These are phyloP conservation scores for Lepus europaeus DNA, from an alignment of 2,113 vertebrate species.

Conservation along the genomic window DNA sequence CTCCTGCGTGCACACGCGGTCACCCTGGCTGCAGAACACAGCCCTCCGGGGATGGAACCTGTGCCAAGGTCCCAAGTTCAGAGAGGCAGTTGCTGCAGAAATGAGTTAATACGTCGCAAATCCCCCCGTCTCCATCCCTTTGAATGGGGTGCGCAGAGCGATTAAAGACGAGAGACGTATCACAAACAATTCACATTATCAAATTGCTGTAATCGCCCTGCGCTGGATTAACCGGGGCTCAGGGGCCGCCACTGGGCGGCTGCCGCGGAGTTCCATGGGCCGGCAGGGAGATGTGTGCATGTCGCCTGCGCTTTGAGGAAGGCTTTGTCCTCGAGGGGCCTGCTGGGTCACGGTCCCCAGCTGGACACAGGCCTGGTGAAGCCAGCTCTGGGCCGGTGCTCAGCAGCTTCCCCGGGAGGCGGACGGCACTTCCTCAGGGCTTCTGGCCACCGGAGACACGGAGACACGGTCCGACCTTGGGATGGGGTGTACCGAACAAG, in stretches of 20 bases:
- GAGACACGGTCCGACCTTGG: not conserved
- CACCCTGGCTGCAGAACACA: too few species aligned
- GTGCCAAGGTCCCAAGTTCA: not conserved
- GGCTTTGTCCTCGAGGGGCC: not conserved
- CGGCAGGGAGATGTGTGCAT: not conserved
- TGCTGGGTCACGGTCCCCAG: not conserved
- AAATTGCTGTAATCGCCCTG: constrained; percentile 85
- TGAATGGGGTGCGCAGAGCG: constrained; percentile 82
- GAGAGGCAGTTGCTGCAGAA: constrained; percentile 68
- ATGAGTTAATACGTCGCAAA: constrained; percentile 83
- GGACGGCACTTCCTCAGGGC: too few species aligned
- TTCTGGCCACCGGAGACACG: too few species aligned
- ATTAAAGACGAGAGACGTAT: constrained; percentile 84
- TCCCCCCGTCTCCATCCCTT: constrained; percentile 79
- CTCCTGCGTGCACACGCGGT: too few species aligned
- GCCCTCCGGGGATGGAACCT: not conserved
- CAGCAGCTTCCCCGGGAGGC: not conserved
- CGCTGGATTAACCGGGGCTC: constrained; percentile 81
- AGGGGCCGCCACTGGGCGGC: constrained; percentile 61
- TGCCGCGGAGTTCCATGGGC: constrained; percentile 37
- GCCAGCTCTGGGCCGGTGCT: accelerated
- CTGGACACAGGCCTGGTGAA: not conserved
- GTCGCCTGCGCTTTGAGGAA: not conserved
- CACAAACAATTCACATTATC: constrained; percentile 85
- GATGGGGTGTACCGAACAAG: not conserved